These are phyloP conservation scores for Nymphalis c-album DNA, from an alignment of 2,888 invertebrate genomes.

Conservation along the genomic window DNA sequence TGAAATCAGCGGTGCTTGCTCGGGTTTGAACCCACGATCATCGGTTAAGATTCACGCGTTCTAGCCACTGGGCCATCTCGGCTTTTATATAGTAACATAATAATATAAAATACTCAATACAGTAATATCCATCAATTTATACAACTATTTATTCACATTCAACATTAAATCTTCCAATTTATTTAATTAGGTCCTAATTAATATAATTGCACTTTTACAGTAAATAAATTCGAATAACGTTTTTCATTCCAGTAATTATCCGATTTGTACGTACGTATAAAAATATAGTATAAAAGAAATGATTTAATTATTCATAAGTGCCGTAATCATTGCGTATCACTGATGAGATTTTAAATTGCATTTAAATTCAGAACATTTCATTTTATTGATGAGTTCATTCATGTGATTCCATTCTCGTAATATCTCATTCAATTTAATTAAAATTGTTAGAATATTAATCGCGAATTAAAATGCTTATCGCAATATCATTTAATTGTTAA, in stretches of 20 bases:
- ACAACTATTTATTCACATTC: not conserved
- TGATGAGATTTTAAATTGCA: conserved; percentile 14
- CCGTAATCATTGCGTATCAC: conserved; percentile 15
- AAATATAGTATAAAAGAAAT: conserved; percentile 15
- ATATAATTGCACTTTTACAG: not conserved
- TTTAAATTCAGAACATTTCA: conserved; percentile 3
- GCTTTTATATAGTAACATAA: too few relatives aligned
- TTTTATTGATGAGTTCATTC: conserved; percentile 15
- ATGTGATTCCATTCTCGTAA: not conserved
- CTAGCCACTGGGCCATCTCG: too few relatives aligned
- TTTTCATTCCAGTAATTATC: not conserved
- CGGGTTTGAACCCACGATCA: too few relatives aligned
- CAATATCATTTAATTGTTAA: too few relatives aligned
- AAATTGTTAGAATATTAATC: not conserved
- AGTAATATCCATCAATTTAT: not conserved
- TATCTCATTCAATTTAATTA: not conserved
- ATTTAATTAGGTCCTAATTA: conserved; percentile 1
- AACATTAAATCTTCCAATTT: conserved; percentile 8
- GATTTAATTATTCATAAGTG: conserved; percentile 21
- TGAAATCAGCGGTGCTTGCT: too few relatives aligned
- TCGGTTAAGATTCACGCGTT: too few relatives aligned
- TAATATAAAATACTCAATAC: not conserved
- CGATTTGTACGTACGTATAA: not conserved
- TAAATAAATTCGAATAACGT: conserved; percentile 1
- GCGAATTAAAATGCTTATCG: not conserved